These are phyloP conservation scores for Sinocyclocheilus maitianheensis DNA, from an alignment of 2,113 vertebrate species.

Conservation along the genomic window DNA sequence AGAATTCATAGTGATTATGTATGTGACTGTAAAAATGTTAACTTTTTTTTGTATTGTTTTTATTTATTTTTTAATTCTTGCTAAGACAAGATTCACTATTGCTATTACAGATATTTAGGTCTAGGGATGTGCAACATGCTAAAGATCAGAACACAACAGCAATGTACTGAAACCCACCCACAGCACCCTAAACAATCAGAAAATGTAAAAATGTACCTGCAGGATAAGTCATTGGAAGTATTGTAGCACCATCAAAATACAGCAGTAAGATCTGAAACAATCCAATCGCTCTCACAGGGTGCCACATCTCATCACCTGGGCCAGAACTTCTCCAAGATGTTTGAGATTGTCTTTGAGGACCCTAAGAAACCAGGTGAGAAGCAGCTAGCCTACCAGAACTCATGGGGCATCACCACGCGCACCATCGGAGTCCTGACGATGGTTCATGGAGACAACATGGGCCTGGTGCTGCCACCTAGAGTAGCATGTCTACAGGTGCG, in stretches of 20 bases:
- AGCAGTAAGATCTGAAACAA: neutral
- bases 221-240: no score
- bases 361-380: constrained; percentile 93
- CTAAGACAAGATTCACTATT: no score
- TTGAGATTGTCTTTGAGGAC: constrained; percentile 95
- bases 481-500: constrained; percentile 93
- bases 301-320: constrained; percentile 96
- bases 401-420: constrained; percentile 95
- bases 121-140: no score
- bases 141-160: no score
- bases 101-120: no score
- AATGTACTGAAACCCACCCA: no score
- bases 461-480: constrained; percentile 89
- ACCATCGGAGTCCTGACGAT: constrained; percentile 96
- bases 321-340: constrained; percentile 98
- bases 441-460: constrained; percentile 98
- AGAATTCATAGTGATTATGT: no score
- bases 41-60: no score
- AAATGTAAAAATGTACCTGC: no score
- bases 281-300: constrained; percentile 73
- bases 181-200: no score
- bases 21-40: no score
- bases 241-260: neutral
- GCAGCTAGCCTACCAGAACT: constrained; percentile 94
- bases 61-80: no score